phyloP scores from a whole-genome alignment of 2,888 invertebrate species.

The Sthenelais limicola region DNA sequence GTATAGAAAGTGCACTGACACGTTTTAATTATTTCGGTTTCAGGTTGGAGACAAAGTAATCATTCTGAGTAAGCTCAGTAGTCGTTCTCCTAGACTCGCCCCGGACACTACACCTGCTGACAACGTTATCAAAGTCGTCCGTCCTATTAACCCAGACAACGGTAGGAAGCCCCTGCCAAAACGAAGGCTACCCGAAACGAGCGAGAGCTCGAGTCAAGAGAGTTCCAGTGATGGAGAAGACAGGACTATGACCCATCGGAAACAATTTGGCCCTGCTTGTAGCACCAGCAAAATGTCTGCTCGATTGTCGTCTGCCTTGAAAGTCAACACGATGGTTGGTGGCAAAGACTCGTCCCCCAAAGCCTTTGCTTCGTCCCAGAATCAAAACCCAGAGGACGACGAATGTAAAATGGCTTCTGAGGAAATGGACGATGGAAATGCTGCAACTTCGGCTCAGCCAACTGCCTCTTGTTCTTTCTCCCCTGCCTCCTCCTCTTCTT shows the following conservation, averaged over 20 bases:
- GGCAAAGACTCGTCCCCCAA: neutral
- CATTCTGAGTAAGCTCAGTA: slow-evolving; percentile 66
- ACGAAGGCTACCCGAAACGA: slow-evolving; percentile 44
- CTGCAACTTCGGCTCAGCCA: neutral
- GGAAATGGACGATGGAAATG: neutral
- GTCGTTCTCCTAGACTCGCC: slow-evolving; percentile 20
- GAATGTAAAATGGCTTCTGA: neutral
- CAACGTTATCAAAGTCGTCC: neutral
- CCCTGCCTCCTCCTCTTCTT: neutral
- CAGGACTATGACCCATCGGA: neutral
- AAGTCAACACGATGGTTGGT: neutral
- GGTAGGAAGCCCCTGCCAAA: slow-evolving; percentile 15
- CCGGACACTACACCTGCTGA: slow-evolving; percentile 14
- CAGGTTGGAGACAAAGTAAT: slow-evolving; percentile 70
- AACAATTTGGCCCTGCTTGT: slow-evolving; percentile 11
- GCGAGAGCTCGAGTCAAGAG: slow-evolving; percentile 52
- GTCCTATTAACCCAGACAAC: neutral
- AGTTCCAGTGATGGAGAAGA: slow-evolving; percentile 49
- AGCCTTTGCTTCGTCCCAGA: neutral
- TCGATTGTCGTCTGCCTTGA: slow-evolving; percentile 7
- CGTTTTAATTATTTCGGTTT: too few relatives aligned
- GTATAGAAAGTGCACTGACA: too few relatives aligned
- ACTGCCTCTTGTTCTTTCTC: neutral
- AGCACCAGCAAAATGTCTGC: slow-evolving; percentile 27
- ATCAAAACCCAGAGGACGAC: neutral